Evolutionary conservation across 2,888 invertebrate species (phyloP).

Genomic region (Anorthoa munda): DNA sequence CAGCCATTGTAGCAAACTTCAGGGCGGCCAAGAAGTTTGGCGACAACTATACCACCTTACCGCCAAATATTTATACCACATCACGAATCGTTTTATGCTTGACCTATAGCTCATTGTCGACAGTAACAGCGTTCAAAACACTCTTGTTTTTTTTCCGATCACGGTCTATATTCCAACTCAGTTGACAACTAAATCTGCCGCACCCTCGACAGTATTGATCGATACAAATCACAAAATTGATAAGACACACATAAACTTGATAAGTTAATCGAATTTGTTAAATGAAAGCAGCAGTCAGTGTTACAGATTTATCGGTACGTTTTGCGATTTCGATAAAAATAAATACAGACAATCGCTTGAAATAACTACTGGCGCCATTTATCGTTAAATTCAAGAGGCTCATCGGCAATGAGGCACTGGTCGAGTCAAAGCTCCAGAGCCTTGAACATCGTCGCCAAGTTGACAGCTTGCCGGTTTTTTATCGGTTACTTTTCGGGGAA

Average conservation of each 20-base stretch:
- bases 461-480: no score
- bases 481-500: no score
- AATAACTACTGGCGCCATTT: not conserved
- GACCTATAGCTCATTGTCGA: not conserved
- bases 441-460: no score
- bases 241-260: slow-evolving; percentile 22
- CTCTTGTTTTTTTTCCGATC: not conserved
- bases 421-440: no score
- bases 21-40: no score
- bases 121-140: not conserved
- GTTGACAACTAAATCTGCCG: not conserved
- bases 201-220: slow-evolving; percentile 6
- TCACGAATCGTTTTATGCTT: not conserved
- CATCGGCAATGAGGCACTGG: no score
- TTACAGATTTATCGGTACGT: slow-evolving; percentile 10
- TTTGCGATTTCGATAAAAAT: slow-evolving; percentile 16
- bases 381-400: not conserved
- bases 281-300: slow-evolving; percentile 8
- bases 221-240: slow-evolving; percentile 24
- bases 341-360: not conserved
- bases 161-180: not conserved
- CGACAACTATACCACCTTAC: no score
- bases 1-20: no score
- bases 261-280: slow-evolving; percentile 15
- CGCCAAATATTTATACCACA: not conserved